These are phyloP conservation scores for Myoxocephalus aenaeus DNA, from an alignment of 2,797 vertebrate species.

Conservation along the genomic window DNA sequence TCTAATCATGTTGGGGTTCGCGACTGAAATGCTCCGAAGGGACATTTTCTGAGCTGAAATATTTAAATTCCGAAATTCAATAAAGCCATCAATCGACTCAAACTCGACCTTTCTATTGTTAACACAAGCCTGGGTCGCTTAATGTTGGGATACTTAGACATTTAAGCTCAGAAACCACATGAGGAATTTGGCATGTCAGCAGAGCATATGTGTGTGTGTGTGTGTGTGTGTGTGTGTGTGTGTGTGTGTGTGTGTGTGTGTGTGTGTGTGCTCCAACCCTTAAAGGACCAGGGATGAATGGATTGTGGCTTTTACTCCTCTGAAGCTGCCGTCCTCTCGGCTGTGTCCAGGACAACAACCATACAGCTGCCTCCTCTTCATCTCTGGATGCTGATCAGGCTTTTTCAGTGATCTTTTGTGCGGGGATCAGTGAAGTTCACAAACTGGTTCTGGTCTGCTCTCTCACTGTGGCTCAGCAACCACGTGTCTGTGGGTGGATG, in stretches of 20 bases:
- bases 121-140: slow-evolving; percentile 26
- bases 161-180: slow-evolving; percentile 28
- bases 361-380: slow-evolving; percentile 29
- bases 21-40: neutral
- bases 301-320: slow-evolving; percentile 45
- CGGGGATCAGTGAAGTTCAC: slow-evolving; percentile 18
- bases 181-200: slow-evolving; percentile 34
- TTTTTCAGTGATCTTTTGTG: slow-evolving; percentile 19
- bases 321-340: slow-evolving; percentile 30
- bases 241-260: slow-evolving; percentile 12
- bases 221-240: neutral
- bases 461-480: slow-evolving; percentile 31
- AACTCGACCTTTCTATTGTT: slow-evolving; percentile 27
- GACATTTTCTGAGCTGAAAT: slow-evolving; percentile 12
- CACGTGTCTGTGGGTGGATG: slow-evolving; percentile 41
- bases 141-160: slow-evolving; percentile 14
- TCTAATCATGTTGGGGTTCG: neutral
- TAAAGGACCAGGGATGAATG: slow-evolving; percentile 50
- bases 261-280: slow-evolving; percentile 21
- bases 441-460: slow-evolving; percentile 28
- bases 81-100: neutral
- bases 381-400: slow-evolving; percentile 26
- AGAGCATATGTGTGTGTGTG: neutral
- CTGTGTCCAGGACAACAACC: slow-evolving; percentile 31
- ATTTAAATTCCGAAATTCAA: slow-evolving; percentile 22